Percentiles rank a stretch among this genome's conserved stretches.
phyloP scores from a whole-genome alignment of 1,140 invertebrate genomes.

The Conus ventricosus region DNA sequence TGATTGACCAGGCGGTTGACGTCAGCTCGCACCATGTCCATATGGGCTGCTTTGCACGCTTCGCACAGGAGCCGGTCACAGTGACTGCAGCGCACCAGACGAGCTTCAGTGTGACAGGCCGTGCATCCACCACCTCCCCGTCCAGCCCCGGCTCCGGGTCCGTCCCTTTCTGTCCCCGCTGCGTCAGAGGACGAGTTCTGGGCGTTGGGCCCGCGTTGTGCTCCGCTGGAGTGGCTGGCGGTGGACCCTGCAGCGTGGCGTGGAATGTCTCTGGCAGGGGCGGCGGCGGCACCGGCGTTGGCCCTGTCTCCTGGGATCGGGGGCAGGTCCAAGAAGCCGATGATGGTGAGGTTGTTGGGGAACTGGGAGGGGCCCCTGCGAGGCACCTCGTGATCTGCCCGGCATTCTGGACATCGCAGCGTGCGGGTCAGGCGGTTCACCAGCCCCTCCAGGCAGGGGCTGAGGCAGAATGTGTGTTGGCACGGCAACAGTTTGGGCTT shows the following conservation, averaged over 20 bases:
- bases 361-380: conserved; percentile 58
- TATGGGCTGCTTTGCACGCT: conserved; percentile 93
- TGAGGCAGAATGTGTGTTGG: conserved; percentile 99
- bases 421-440: conserved; percentile 73
- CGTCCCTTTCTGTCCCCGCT: not conserved
- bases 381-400: conserved; percentile 96
- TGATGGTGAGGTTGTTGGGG: conserved; percentile 66
- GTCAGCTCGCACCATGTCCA: conserved; percentile 92
- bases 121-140: conserved; percentile 52
- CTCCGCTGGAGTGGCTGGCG: not conserved
- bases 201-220: not conserved
- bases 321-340: conserved; percentile 77
- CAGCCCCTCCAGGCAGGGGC: conserved; percentile 78
- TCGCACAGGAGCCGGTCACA: conserved; percentile 94
- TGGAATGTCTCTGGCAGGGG: not conserved
- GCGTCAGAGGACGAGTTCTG: not conserved
- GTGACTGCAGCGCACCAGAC: conserved; percentile 91
- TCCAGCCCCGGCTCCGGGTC: not conserved
- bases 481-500: conserved; percentile 98
- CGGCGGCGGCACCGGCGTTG: conserved; percentile 77
- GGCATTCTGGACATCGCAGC: conserved; percentile 99
- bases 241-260: not conserved
- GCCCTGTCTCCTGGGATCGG: conserved; percentile 90
- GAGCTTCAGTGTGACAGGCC: conserved; percentile 93
- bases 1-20: conserved; percentile 95